A percentile compares a stretch with the other conserved stretches of the same genome.
Conservation (phyloP, 2,888 invertebrate genomes). For the Thymelicus lineola region DNA sequence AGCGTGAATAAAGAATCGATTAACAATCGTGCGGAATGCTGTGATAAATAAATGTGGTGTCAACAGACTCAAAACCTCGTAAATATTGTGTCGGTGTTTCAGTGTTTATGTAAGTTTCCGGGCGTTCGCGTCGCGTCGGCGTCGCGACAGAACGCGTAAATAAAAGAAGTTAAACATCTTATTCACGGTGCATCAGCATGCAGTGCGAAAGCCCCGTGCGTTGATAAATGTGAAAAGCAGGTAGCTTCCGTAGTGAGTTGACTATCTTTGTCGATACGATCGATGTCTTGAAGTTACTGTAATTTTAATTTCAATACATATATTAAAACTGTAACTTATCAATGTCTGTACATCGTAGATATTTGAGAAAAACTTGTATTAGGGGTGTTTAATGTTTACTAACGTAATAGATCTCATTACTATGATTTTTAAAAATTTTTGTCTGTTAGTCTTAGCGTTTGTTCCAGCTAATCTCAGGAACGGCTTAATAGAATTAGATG, state of each 20-base stretch:
- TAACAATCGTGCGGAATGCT: constrained; percentile 74
- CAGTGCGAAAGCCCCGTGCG: constrained; percentile 58
- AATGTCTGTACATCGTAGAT: no score
- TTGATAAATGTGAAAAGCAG: constrained; percentile 62
- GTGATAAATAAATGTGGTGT: constrained; percentile 42
- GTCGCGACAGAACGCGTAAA: constrained; percentile 40
- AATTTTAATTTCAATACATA: no score
- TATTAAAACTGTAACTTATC: no score
- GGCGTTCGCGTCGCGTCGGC: constrained; percentile 7
- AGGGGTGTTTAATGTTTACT: no score
- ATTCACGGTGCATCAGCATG: constrained; percentile 58
- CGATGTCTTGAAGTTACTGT: no score
- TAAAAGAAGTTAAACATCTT: constrained; percentile 54
- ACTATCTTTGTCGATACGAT: constrained; percentile 4
- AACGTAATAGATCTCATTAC: no score
- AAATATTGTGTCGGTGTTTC: constrained; percentile 17
- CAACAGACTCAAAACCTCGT: constrained; percentile 6
- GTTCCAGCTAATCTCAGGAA: no score
- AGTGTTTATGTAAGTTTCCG: constrained; percentile 25
- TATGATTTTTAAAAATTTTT: no score
- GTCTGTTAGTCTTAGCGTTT: no score
- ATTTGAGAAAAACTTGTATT: no score
- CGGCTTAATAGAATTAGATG: no score
- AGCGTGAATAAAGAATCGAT: constrained; percentile 76
- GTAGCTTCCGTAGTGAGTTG: constrained; percentile 55